Percentiles rank a stretch among this genome's conserved stretches.
These are phyloP conservation scores for Chloromyia formosa DNA, from an alignment of 2,888 invertebrate species.

Conservation along the genomic window DNA sequence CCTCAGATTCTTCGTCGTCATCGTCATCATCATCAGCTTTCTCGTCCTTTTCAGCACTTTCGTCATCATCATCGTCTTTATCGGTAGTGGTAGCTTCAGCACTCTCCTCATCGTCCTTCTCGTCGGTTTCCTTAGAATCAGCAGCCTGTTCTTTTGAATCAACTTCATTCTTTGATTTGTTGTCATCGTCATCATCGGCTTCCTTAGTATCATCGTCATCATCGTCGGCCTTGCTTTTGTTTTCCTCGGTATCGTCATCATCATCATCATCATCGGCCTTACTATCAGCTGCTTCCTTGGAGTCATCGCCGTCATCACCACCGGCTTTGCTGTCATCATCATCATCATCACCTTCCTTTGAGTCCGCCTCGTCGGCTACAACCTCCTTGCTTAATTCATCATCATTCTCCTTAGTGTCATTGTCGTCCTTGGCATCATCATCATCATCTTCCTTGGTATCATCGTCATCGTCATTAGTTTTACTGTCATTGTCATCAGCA, in stretches of 20 bases:
- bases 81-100: constrained; percentile 52
- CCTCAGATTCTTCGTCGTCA: constrained; percentile 63
- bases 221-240: constrained; percentile 55
- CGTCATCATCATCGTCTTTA: constrained; percentile 43
- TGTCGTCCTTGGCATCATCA: constrained; percentile 50
- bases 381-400: constrained; percentile 49
- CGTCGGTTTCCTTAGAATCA: constrained; percentile 49
- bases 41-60: constrained; percentile 49
- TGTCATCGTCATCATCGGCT: constrained; percentile 59
- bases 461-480: constrained; percentile 51
- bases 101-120: constrained; percentile 56
- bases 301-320: constrained; percentile 1
- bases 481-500: constrained; percentile 49
- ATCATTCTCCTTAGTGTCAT: constrained; percentile 45
- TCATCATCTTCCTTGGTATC: constrained; percentile 47
- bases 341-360: constrained; percentile 13
- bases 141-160: constrained; percentile 50
- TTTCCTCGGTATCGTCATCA: constrained; percentile 65
- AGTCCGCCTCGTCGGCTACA: constrained; percentile 46
- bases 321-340: constrained; percentile 51
- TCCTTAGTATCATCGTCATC: constrained; percentile 60
- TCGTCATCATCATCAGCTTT: constrained; percentile 52
- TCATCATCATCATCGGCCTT: constrained; percentile 56
- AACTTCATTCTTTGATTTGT: constrained; percentile 61
- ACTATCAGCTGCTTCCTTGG: constrained; percentile 31